Evolutionary conservation across 2,888 invertebrate genomes (phyloP).

Genomic region (Baccha elongata): DNA sequence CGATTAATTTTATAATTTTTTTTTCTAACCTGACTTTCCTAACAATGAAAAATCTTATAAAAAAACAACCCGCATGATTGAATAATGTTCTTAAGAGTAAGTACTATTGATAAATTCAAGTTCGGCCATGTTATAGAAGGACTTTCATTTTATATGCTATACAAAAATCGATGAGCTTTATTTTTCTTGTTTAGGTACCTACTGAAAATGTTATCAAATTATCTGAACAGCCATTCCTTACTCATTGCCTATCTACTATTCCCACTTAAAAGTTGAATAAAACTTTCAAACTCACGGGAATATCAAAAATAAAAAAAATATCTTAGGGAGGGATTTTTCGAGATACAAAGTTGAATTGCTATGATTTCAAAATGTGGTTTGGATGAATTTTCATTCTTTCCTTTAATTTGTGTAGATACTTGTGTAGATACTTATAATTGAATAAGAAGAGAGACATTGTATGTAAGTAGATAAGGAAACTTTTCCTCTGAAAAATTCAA

Average conservation of each 20-base stretch:
- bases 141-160: background rate
- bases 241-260: background rate
- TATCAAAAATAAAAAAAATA: constrained; percentile 27
- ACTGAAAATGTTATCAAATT: constrained; percentile 34
- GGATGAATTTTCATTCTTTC: background rate
- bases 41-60: background rate
- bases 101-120: background rate
- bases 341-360: background rate
- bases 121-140: background rate
- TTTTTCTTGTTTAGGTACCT: background rate
- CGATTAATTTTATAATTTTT: background rate
- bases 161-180: background rate
- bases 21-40: background rate
- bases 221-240: constrained; percentile 31
- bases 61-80: background rate
- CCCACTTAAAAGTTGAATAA: background rate
- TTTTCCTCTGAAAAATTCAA: too few relatives aligned
- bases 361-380: background rate
- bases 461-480: too few relatives aligned
- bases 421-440: too few relatives aligned
- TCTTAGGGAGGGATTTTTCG: constrained; percentile 32
- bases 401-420: too few relatives aligned
- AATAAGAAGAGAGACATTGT: too few relatives aligned
- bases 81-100: background rate
- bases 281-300: background rate